Evolutionary conservation across 2,888 invertebrate species (phyloP).

Genomic region (Torymus tubicola): DNA sequence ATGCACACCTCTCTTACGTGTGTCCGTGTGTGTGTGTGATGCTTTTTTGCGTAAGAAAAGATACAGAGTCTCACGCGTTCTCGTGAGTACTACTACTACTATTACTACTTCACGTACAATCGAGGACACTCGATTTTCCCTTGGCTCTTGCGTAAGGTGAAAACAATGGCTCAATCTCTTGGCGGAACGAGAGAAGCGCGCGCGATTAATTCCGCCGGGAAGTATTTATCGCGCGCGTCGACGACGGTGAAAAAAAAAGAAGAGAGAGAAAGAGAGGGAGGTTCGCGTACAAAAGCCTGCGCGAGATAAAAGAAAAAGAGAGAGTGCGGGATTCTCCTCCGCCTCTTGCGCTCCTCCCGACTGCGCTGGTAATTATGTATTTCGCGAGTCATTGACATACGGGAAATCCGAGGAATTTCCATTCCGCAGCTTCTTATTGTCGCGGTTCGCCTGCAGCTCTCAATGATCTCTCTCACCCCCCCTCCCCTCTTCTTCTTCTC

Average conservation of each 20-base stretch:
- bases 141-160: not conserved
- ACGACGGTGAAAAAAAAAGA: not conserved
- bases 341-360: not conserved
- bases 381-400: constrained; percentile 28
- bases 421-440: constrained; percentile 36
- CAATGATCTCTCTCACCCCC: constrained; percentile 4
- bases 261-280: too few species aligned
- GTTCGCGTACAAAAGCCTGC: too few species aligned
- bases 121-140: not conserved
- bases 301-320: too few species aligned
- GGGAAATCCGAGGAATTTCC: constrained; percentile 37
- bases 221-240: not conserved
- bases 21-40: too few species aligned
- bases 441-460: not conserved
- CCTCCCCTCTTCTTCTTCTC: constrained; percentile 4
- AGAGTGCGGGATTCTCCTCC: too few species aligned
- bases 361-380: constrained; percentile 16
- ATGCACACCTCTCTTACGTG: not conserved
- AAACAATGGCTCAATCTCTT: constrained; percentile 25
- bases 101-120: not conserved
- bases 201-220: constrained; percentile 17
- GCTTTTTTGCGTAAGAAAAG: too few species aligned
- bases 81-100: not conserved
- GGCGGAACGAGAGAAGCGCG: not conserved
- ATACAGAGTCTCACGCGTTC: too few species aligned